Conservation (phyloP, 2,888 invertebrate species). For the Lasioglossum malachurum region DNA sequence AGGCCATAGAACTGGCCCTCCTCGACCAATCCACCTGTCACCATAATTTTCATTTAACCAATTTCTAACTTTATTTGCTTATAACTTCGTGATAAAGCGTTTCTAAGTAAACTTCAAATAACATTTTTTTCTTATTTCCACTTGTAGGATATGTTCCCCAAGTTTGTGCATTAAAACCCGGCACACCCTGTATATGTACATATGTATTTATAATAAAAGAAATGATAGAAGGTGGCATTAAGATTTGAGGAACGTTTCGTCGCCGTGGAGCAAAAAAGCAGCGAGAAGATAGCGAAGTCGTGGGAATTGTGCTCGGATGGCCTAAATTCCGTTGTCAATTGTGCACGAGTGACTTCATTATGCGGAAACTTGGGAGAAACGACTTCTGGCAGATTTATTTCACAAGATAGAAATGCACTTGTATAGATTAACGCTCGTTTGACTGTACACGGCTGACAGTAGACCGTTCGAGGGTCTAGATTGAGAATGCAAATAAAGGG, state of each 20-base stretch:
- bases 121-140: too few species aligned
- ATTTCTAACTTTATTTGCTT: too few species aligned
- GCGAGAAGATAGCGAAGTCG: background rate
- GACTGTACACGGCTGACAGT: background rate
- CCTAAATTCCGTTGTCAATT: background rate
- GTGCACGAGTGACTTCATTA: background rate
- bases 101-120: too few species aligned
- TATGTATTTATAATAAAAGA: background rate
- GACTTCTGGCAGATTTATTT: conserved; percentile 4
- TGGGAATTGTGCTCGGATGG: background rate
- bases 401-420: background rate
- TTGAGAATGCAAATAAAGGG: conserved; percentile 58
- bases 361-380: background rate
- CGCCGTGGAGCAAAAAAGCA: background rate
- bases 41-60: too few species aligned
- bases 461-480: conserved; percentile 26
- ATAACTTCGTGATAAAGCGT: too few species aligned
- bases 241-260: background rate
- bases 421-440: conserved; percentile 8
- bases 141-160: too few species aligned
- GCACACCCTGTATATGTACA: too few species aligned
- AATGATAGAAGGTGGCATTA: background rate
- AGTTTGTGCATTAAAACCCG: too few species aligned
- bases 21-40: too few species aligned
- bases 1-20: too few species aligned